Evolutionary conservation across 2,888 invertebrate genomes (phyloP).

Genomic region (Nymphalis polychloros): DNA sequence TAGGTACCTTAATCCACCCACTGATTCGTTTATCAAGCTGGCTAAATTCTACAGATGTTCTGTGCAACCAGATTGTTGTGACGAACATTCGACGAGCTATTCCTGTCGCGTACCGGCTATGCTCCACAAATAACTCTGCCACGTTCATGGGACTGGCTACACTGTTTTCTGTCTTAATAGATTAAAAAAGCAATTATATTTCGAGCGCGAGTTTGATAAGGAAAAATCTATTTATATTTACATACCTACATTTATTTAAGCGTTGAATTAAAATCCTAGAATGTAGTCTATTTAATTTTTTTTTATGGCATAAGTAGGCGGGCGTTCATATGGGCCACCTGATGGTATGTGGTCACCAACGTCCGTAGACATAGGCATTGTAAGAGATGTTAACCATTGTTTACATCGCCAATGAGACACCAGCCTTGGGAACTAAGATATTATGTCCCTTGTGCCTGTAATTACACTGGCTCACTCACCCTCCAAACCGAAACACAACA

Average conservation of each 20-base stretch:
- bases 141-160: conserved; percentile 18
- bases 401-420: too few relatives aligned
- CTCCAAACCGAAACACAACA: too few relatives aligned
- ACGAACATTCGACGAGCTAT: conserved; percentile 33
- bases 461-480: too few relatives aligned
- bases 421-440: too few relatives aligned
- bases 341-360: too few relatives aligned
- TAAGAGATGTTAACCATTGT: too few relatives aligned
- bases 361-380: too few relatives aligned
- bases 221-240: neutral
- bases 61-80: conserved; percentile 30
- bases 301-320: too few relatives aligned
- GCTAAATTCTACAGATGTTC: conserved; percentile 3
- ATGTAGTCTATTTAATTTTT: neutral
- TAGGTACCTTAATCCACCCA: neutral
- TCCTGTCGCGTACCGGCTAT: conserved; percentile 25
- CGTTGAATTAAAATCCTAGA: neutral
- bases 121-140: conserved; percentile 22
- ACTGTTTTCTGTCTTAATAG: conserved; percentile 5
- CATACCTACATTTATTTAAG: neutral
- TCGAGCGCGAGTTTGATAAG: neutral
- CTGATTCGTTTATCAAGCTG: neutral
- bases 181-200: conserved; percentile 2
- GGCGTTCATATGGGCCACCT: too few relatives aligned
- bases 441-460: too few relatives aligned